phyloP scores from a whole-genome alignment of 2,113 vertebrate species.

The Podocnemis expansa region DNA sequence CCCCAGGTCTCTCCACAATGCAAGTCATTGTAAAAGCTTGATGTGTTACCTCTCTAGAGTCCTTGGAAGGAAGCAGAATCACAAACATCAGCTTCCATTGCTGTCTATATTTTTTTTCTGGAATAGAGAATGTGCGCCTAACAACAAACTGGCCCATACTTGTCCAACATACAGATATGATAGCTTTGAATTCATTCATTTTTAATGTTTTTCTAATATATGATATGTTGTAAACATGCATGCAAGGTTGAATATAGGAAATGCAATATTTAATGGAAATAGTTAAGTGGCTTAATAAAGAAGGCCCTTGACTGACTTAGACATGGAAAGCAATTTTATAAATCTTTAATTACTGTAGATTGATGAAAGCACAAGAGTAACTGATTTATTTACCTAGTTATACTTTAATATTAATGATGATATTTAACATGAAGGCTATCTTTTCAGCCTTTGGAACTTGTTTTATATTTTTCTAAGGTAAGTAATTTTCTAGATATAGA shows the following conservation, averaged over 20 bases:
- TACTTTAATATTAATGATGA: conserved; percentile 12
- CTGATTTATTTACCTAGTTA: background rate
- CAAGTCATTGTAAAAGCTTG: background rate
- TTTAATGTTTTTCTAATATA: background rate
- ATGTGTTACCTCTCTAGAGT: background rate
- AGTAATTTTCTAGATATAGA: background rate
- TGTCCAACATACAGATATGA: background rate
- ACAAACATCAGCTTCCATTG: background rate
- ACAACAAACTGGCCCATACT: conserved; percentile 2
- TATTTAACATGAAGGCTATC: background rate
- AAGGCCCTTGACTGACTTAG: background rate
- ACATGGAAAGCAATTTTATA: conserved; percentile 27
- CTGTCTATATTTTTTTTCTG: background rate
- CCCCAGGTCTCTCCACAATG: background rate
- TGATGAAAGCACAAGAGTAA: conserved; percentile 3
- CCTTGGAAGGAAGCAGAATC: background rate
- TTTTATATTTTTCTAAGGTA: background rate
- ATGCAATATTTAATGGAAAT: background rate
- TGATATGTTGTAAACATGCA: background rate
- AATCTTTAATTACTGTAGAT: background rate
- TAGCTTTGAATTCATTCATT: background rate
- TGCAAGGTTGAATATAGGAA: background rate
- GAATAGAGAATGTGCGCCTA: background rate
- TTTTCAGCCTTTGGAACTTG: accelerated
- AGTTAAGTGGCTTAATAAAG: background rate